phyloP scores from a whole-genome alignment of 2,797 vertebrate genomes.

The Aplochiton taeniatus region DNA sequence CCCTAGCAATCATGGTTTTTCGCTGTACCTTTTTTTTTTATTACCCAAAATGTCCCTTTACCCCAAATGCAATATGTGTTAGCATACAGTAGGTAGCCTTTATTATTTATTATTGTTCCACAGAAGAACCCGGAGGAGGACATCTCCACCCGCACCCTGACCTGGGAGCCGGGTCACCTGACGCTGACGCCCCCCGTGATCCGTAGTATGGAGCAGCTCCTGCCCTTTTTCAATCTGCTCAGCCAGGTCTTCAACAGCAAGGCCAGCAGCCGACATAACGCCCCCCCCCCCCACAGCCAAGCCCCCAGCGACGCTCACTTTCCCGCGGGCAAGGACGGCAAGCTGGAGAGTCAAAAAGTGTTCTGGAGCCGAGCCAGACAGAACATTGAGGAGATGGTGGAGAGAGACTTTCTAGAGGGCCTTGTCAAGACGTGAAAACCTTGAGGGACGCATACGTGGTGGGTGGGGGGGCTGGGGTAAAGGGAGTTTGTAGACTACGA shows the following conservation, averaged over 20 bases:
- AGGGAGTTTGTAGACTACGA: slow-evolving; percentile 47
- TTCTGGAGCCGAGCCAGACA: slow-evolving; percentile 94
- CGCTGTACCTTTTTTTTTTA: too few relatives aligned
- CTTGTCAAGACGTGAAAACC: slow-evolving; percentile 90
- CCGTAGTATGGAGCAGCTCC: slow-evolving; percentile 95
- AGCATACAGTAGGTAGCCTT: too few relatives aligned
- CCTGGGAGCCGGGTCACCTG: slow-evolving; percentile 93
- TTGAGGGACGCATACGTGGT: not conserved
- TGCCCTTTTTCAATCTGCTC: slow-evolving; percentile 96
- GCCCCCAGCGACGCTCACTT: slow-evolving; percentile 73
- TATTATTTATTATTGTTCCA: not conserved
- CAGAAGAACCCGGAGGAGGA: slow-evolving; percentile 98
- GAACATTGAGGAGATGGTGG: slow-evolving; percentile 98
- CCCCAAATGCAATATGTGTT: too few relatives aligned
- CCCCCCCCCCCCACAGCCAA: slow-evolving; percentile 77
- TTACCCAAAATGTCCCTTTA: too few relatives aligned
- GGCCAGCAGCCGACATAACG: slow-evolving; percentile 85
- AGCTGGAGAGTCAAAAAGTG: slow-evolving; percentile 92
- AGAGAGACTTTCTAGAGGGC: slow-evolving; percentile 97
- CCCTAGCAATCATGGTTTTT: too few relatives aligned
- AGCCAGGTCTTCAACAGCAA: slow-evolving; percentile 98
- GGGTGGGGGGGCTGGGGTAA: not conserved
- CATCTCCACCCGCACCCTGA: slow-evolving; percentile 81
- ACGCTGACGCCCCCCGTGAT: slow-evolving; percentile 90
- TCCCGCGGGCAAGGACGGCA: slow-evolving; percentile 86